Conservation (phyloP, 2,888 invertebrate genomes). For the Agelastica alni region DNA sequence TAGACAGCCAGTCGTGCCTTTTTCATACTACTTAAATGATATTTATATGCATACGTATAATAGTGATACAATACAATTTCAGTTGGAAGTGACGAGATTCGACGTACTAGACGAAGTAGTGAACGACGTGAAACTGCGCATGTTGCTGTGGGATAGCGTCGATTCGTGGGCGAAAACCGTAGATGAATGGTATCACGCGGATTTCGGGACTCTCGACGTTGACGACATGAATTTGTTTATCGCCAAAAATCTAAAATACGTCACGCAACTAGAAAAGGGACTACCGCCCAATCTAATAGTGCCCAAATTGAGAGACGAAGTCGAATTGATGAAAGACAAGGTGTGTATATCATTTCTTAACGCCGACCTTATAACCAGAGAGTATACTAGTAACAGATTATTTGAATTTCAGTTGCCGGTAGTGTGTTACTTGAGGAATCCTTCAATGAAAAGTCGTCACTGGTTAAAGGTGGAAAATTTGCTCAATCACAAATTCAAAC, state of each 20-base stretch:
- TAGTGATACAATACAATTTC: not conserved
- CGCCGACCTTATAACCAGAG: too few relatives aligned
- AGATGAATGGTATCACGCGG: constrained; percentile 67
- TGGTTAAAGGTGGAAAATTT: constrained; percentile 82
- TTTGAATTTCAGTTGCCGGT: constrained; percentile 67
- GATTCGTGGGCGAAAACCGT: constrained; percentile 74
- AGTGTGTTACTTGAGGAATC: constrained; percentile 79
- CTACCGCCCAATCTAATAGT: constrained; percentile 80
- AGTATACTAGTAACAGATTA: too few relatives aligned
- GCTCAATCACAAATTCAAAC: constrained; percentile 72
- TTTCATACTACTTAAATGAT: too few relatives aligned
- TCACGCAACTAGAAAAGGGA: constrained; percentile 80
- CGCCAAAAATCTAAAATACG: constrained; percentile 71
- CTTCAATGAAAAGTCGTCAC: constrained; percentile 75
- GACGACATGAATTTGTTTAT: constrained; percentile 72
- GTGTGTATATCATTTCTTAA: too few relatives aligned
- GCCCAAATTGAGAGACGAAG: constrained; percentile 74
- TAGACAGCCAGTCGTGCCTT: too few relatives aligned
- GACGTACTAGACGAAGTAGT: constrained; percentile 81
- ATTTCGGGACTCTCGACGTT: constrained; percentile 69
- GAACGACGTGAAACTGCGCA: constrained; percentile 78
- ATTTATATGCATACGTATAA: not conserved
- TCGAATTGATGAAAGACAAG: constrained; percentile 59
- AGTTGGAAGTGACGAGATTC: constrained; percentile 83
- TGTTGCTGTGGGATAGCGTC: constrained; percentile 78